Percentiles rank a stretch among this genome's conserved stretches.
phyloP scores from a whole-genome alignment of 2,888 invertebrate genomes.

The Cyrtodaria siliqua region DNA sequence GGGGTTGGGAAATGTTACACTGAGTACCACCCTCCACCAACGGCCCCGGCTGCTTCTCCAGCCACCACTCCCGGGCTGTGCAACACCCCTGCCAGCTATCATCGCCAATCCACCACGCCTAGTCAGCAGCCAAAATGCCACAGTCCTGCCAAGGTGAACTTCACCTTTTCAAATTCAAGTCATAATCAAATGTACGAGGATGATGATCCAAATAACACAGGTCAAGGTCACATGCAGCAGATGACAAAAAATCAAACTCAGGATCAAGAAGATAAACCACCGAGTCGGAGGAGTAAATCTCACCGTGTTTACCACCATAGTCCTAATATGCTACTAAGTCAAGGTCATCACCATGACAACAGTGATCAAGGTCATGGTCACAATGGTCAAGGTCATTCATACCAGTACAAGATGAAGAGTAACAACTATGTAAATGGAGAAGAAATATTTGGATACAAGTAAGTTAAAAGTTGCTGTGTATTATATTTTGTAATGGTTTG shows the following conservation, averaged over 20 bases:
- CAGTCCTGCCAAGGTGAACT: conserved; percentile 28
- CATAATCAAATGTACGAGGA: background rate
- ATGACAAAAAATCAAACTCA: conserved; percentile 7
- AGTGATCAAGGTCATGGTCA: conserved; percentile 17
- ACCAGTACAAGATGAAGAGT: background rate
- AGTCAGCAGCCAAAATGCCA: conserved; percentile 20
- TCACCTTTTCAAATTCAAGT: conserved; percentile 25
- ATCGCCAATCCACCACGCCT: conserved; percentile 22
- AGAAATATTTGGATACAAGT: conserved; percentile 28
- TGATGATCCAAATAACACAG: background rate
- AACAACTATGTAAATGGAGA: conserved; percentile 10
- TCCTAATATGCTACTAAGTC: conserved; percentile 33
- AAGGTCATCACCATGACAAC: conserved; percentile 7
- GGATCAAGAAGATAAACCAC: background rate
- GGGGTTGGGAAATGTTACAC: conserved; percentile 59
- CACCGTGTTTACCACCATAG: conserved; percentile 30
- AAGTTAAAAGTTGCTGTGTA: no score
- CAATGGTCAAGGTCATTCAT: conserved; percentile 27
- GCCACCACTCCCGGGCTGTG: conserved; percentile 16
- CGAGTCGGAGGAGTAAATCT: background rate
- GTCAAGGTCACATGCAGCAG: conserved; percentile 2
- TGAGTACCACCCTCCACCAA: conserved; percentile 48
- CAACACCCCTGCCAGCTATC: background rate
- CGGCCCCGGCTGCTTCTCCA: conserved; percentile 36
- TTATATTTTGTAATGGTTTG: no score